phyloP scores from a whole-genome alignment of 2,113 vertebrate species.

The Hypomesus transpacificus region DNA sequence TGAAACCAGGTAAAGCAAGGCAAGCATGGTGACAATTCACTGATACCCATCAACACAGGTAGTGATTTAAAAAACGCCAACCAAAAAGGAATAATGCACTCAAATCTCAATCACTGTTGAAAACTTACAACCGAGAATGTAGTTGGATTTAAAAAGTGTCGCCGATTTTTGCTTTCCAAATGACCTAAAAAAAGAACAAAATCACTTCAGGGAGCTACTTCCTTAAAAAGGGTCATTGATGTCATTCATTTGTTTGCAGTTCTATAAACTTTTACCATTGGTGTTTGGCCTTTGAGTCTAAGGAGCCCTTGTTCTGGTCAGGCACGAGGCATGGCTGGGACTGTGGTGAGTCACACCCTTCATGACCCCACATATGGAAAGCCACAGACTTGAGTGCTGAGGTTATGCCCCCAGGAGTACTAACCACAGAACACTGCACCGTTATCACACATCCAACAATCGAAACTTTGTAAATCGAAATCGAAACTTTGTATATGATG shows the following conservation, averaged over 20 bases:
- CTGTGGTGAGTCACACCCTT: background rate
- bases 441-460: background rate
- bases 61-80: too few relatives aligned
- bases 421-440: background rate
- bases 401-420: conserved; percentile 41
- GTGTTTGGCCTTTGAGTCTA: too few relatives aligned
- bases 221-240: too few relatives aligned
- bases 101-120: background rate
- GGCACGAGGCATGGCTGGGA: conserved; percentile 19
- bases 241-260: too few relatives aligned
- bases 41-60: too few relatives aligned
- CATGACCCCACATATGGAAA: conserved; percentile 25
- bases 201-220: background rate
- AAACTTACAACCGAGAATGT: conserved; percentile 62
- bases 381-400: conserved; percentile 51
- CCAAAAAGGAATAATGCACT: background rate
- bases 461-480: too few relatives aligned
- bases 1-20: background rate
- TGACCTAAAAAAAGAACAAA: conserved; percentile 24
- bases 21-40: background rate
- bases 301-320: background rate
- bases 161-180: conserved; percentile 7
- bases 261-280: too few relatives aligned
- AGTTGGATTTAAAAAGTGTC: conserved; percentile 57
- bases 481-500: background rate